Evolutionary conservation across 2,888 invertebrate genomes (phyloP).

Genomic region (Leucozona laternaria): DNA sequence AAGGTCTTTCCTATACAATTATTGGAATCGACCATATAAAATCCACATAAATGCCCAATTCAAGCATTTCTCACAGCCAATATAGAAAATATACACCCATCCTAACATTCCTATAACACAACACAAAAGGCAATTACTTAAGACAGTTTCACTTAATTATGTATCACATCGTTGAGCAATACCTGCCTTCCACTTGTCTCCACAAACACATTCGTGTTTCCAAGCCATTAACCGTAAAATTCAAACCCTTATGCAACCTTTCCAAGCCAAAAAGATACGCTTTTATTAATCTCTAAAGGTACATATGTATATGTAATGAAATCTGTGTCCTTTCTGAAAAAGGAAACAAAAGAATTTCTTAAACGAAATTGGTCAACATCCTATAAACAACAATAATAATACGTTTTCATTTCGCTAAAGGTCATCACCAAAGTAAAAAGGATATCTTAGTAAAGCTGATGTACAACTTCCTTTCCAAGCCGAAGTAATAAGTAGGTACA

Average conservation of each 20-base stretch:
- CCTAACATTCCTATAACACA: no score
- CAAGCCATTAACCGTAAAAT: constrained; percentile 39
- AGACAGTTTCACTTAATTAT: constrained; percentile 72
- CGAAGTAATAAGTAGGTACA: background rate
- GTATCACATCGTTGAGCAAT: constrained; percentile 71
- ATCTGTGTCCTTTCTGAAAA: constrained; percentile 51
- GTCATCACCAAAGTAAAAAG: constrained; percentile 42
- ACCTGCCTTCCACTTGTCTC: constrained; percentile 58
- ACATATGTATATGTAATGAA: constrained; percentile 22
- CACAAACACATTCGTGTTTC: constrained; percentile 40
- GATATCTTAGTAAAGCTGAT: constrained; percentile 56
- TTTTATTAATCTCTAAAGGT: constrained; percentile 36
- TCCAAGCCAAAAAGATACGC: constrained; percentile 14
- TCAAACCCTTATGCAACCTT: background rate
- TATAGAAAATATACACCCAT: background rate
- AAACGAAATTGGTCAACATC: constrained; percentile 40
- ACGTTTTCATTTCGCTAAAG: constrained; percentile 57
- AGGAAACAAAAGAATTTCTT: constrained; percentile 38
- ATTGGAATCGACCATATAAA: constrained; percentile 46
- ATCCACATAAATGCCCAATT: constrained; percentile 31
- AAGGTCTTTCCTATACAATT: constrained; percentile 39
- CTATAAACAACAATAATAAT: constrained; percentile 73
- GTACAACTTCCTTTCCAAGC: constrained; percentile 12
- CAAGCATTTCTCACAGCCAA: constrained; percentile 12
- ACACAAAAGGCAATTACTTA: constrained; percentile 68